A percentile compares a stretch with the other conserved stretches of the same genome.
These are phyloP conservation scores for Galago senegalensis DNA, from an alignment of 2,797 vertebrate genomes.

Conservation along the genomic window DNA sequence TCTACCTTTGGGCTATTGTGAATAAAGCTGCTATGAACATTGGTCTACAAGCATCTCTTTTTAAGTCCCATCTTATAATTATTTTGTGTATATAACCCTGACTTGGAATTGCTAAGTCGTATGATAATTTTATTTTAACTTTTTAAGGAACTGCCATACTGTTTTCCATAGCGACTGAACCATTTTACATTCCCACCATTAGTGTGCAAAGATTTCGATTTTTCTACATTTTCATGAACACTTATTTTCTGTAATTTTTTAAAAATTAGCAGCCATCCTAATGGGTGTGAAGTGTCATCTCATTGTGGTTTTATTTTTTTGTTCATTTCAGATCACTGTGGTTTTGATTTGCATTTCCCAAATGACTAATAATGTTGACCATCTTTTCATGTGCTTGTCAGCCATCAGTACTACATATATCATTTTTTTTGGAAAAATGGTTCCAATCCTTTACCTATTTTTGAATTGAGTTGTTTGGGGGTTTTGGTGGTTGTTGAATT, in stretches of 20 bases:
- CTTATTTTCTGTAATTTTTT: not conserved
- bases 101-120: not conserved
- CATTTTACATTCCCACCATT: not conserved
- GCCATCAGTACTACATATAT: not conserved
- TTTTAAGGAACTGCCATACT: not conserved
- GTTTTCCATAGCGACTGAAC: not conserved
- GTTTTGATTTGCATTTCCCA: constrained; percentile 14
- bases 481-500: not conserved
- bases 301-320: not conserved
- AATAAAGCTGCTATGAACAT: not conserved
- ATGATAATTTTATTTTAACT: not conserved
- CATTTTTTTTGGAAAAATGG: constrained; percentile 8
- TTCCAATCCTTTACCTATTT: not conserved
- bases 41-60: not conserved
- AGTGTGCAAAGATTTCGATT: not conserved
- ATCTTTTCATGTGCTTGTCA: not conserved
- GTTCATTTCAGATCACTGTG: not conserved
- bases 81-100: not conserved
- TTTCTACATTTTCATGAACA: not conserved
- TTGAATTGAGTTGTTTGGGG: not conserved
- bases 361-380: not conserved
- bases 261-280: not conserved
- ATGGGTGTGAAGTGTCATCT: not conserved
- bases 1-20: not conserved
- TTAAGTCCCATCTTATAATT: not conserved